Evolutionary conservation across 1,140 invertebrate species (phyloP).

Genomic region (Scaptomyza montana): DNA sequence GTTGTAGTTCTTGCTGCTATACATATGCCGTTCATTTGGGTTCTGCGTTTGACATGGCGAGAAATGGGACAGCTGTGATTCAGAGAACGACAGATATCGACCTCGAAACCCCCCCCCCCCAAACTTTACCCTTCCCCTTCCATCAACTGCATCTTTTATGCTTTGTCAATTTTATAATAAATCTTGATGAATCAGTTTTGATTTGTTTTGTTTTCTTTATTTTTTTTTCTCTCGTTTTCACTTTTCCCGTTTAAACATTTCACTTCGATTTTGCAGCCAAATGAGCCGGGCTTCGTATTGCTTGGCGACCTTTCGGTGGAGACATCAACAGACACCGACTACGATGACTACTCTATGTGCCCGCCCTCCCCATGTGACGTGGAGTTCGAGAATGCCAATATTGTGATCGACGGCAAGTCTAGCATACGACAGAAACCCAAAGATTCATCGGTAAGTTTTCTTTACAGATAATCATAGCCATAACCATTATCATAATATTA

Average conservation of each 20-base stretch:
- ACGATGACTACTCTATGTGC: constrained; percentile 85
- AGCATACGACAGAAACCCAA: constrained; percentile 88
- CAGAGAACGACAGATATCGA: constrained; percentile 21
- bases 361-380: constrained; percentile 92
- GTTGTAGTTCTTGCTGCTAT: constrained; percentile 32
- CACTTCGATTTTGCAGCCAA: constrained; percentile 84
- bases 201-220: not conserved
- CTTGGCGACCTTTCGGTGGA: constrained; percentile 85
- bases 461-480: too few species aligned
- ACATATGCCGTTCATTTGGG: constrained; percentile 25
- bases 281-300: constrained; percentile 88
- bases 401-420: constrained; percentile 94
- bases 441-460: constrained; percentile 78
- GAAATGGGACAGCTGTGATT: constrained; percentile 55
- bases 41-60: constrained; percentile 47
- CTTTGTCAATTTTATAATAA: too few species aligned
- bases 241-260: constrained; percentile 14
- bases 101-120: constrained; percentile 1
- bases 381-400: constrained; percentile 93
- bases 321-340: constrained; percentile 87
- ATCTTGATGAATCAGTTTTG: too few species aligned
- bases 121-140: too few species aligned
- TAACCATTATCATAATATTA: too few species aligned
- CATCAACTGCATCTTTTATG: not conserved
- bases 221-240: constrained; percentile 3